Percentiles rank a stretch among this genome's conserved stretches.
These are phyloP conservation scores for Solen grandis DNA, from an alignment of 1,140 invertebrate species.

Conservation along the genomic window DNA sequence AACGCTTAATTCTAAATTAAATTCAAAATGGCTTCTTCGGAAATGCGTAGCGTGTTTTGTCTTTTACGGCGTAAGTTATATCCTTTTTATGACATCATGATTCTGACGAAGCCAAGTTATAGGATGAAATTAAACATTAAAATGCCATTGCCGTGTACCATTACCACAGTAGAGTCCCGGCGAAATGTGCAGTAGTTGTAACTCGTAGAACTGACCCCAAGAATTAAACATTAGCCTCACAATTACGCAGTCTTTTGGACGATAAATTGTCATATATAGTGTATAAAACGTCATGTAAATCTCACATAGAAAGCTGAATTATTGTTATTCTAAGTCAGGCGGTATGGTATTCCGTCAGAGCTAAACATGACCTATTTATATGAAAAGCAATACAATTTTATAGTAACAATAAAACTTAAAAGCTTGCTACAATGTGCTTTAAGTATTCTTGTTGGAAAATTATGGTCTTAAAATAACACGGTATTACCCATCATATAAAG, in stretches of 20 bases:
- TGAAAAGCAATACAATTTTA: slow-evolving; percentile 49
- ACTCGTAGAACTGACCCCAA: not conserved
- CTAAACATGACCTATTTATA: slow-evolving; percentile 44
- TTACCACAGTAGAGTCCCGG: slow-evolving; percentile 2
- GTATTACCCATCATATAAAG: slow-evolving; percentile 46
- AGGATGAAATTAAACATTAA: slow-evolving; percentile 55
- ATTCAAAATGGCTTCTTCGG: slow-evolving; percentile 51
- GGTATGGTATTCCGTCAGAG: too few relatives aligned
- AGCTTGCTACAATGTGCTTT: slow-evolving; percentile 23
- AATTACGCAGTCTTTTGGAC: not conserved
- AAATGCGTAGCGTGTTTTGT: slow-evolving; percentile 49
- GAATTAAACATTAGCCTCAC: not conserved
- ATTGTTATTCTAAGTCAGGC: too few relatives aligned
- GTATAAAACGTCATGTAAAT: not conserved
- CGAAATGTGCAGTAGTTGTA: not conserved
- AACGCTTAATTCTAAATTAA: slow-evolving; percentile 32
- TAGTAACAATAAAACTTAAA: slow-evolving; percentile 50
- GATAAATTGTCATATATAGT: not conserved
- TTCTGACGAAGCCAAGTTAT: slow-evolving; percentile 26
- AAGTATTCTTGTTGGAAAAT: slow-evolving; percentile 24
- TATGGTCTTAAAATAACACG: slow-evolving; percentile 50
- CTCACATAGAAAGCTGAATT: too few relatives aligned
- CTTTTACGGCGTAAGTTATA: slow-evolving; percentile 51
- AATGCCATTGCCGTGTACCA: slow-evolving; percentile 42
- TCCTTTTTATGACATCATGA: slow-evolving; percentile 43